A percentile compares a stretch with the other conserved stretches of the same genome.
Conservation (phyloP, 2,113 vertebrate species). For the Esox niger region DNA sequence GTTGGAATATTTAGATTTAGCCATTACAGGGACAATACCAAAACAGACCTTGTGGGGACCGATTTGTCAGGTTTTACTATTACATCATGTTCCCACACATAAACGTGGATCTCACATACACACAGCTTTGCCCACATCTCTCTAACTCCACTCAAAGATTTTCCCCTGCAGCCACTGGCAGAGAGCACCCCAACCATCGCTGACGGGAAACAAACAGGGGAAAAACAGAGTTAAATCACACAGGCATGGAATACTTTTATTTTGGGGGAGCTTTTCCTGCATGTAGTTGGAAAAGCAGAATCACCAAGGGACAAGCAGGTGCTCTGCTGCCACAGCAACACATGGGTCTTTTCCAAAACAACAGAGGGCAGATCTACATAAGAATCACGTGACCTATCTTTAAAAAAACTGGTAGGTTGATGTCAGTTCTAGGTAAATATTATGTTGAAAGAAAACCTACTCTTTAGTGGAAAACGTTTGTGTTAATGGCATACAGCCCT, state of each 20-base stretch:
- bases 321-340: constrained; percentile 44
- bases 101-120: too few relatives aligned
- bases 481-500: too few relatives aligned
- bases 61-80: too few relatives aligned
- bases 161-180: not conserved
- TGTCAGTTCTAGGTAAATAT: constrained; percentile 3
- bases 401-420: constrained; percentile 8
- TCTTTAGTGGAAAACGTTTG: not conserved
- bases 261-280: constrained; percentile 49
- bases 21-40: too few relatives aligned
- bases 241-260: constrained; percentile 48
- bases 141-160: not conserved
- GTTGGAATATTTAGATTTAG: too few relatives aligned
- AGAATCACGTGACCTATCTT: constrained; percentile 28
- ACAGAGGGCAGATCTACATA: constrained; percentile 25
- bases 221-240: constrained; percentile 39
- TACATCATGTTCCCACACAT: too few relatives aligned
- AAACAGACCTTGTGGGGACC: too few relatives aligned
- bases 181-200: not conserved
- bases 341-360: constrained; percentile 45
- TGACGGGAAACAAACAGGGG: too few relatives aligned
- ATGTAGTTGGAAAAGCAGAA: constrained; percentile 60
- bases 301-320: constrained; percentile 30
- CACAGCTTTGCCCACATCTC: not conserved
- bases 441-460: not conserved